Percentiles rank a stretch among this genome's conserved stretches.
Conservation (phyloP, 2,888 invertebrate species). For the Tetragnatha montana region DNA sequence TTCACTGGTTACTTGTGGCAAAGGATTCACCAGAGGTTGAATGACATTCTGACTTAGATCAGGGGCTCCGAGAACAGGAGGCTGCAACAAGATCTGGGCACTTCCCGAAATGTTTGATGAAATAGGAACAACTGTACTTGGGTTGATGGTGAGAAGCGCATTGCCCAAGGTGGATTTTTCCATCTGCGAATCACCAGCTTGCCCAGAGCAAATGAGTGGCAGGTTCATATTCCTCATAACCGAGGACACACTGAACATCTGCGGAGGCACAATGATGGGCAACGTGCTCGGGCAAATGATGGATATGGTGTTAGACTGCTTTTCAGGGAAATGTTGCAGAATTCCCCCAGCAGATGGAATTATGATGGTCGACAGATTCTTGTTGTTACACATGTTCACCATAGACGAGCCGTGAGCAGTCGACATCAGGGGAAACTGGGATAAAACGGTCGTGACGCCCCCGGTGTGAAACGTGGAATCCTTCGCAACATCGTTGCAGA, state of each 20-base stretch:
- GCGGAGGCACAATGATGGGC: slow-evolving; percentile 67
- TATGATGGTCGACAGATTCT: slow-evolving; percentile 60
- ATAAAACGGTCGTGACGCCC: slow-evolving; percentile 66
- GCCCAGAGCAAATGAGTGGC: slow-evolving; percentile 42
- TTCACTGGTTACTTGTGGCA: slow-evolving; percentile 39
- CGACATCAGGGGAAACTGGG: slow-evolving; percentile 69
- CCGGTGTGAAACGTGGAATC: slow-evolving; percentile 46
- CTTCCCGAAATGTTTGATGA: slow-evolving; percentile 57
- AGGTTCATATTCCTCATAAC: slow-evolving; percentile 57
- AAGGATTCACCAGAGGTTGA: slow-evolving; percentile 42
- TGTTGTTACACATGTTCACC: slow-evolving; percentile 51
- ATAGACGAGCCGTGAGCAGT: slow-evolving; percentile 63
- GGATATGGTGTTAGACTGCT: slow-evolving; percentile 58
- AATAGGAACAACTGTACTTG: slow-evolving; percentile 65
- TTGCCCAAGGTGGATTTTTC: slow-evolving; percentile 52
- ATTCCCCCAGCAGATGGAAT: slow-evolving; percentile 46
- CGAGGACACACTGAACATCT: slow-evolving; percentile 56
- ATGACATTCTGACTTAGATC: slow-evolving; percentile 44
- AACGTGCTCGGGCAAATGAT: slow-evolving; percentile 57
- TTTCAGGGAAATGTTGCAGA: slow-evolving; percentile 54
- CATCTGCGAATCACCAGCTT: slow-evolving; percentile 36
- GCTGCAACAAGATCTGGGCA: slow-evolving; percentile 52
- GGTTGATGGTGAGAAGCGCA: slow-evolving; percentile 48
- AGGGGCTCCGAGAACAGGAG: slow-evolving; percentile 26
- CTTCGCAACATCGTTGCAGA: slow-evolving; percentile 27